Percentiles rank a stretch among this genome's conserved stretches.
These are phyloP conservation scores for Zaprionus vittiger DNA, from an alignment of 1,140 invertebrate genomes.

Conservation along the genomic window DNA sequence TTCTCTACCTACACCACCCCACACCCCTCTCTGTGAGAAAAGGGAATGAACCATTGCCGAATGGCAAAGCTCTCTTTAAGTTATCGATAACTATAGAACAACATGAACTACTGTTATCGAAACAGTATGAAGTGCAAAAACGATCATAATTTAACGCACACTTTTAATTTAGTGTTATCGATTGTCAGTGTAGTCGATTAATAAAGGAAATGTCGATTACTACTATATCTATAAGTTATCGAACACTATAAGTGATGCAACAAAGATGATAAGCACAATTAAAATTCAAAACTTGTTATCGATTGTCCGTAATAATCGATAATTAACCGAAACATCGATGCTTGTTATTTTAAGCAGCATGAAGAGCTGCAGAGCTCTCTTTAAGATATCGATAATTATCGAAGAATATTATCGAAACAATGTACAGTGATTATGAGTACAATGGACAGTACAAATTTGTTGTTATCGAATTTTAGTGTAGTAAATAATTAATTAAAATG, in stretches of 20 bases:
- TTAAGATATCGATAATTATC: constrained; percentile 3
- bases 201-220: background rate
- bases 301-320: background rate
- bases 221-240: background rate
- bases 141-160: too few relatives aligned
- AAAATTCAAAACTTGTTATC: background rate
- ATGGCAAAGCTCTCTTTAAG: too few relatives aligned
- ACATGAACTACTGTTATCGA: too few relatives aligned
- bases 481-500: too few relatives aligned
- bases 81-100: too few relatives aligned
- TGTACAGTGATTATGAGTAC: too few relatives aligned
- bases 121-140: too few relatives aligned
- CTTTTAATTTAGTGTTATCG: background rate
- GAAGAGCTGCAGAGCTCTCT: background rate
- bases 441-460: too few relatives aligned
- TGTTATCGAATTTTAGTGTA: too few relatives aligned
- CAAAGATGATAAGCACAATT: too few relatives aligned
- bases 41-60: too few relatives aligned
- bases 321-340: too few relatives aligned
- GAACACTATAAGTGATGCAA: background rate
- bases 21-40: background rate
- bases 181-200: background rate
- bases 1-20: background rate
- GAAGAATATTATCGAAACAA: constrained; percentile 7
- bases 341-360: background rate